Percentiles rank a stretch among this genome's conserved stretches.
Evolutionary conservation across 2,888 invertebrate species (phyloP).

Genomic region (Drosophila borealis): DNA sequence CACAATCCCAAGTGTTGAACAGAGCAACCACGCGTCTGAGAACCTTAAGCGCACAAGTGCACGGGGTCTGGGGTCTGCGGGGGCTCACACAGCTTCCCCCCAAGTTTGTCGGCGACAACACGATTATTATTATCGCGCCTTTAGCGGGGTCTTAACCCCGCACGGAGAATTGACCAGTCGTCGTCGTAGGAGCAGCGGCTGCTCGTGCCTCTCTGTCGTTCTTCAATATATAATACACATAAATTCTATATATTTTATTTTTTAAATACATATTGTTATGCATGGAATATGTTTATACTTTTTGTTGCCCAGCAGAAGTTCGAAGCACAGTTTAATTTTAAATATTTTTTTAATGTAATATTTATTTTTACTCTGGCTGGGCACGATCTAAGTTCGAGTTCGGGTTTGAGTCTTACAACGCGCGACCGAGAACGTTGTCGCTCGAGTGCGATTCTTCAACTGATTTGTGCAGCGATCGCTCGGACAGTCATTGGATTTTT

Average conservation of each 20-base stretch:
- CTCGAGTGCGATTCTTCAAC: slow-evolving; percentile 83
- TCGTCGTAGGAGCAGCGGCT: slow-evolving; percentile 46
- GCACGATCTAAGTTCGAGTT: slow-evolving; percentile 10
- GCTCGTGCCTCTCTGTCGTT: slow-evolving; percentile 41
- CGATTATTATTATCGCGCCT: slow-evolving; percentile 82
- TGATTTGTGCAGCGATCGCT: slow-evolving; percentile 83
- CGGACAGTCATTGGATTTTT: slow-evolving; percentile 85
- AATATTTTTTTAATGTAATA: slow-evolving; percentile 13
- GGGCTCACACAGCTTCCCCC: slow-evolving; percentile 2
- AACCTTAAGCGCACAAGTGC: slow-evolving; percentile 23
- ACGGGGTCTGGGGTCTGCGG: slow-evolving; percentile 4
- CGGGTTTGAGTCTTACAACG: slow-evolving; percentile 8
- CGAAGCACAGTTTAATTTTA: slow-evolving; percentile 30
- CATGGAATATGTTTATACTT: slow-evolving; percentile 6
- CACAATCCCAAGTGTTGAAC: neutral
- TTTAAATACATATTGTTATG: slow-evolving; percentile 13
- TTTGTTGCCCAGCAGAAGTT: slow-evolving; percentile 11
- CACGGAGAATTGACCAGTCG: slow-evolving; percentile 53
- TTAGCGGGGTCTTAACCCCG: slow-evolving; percentile 82
- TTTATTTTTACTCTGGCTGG: neutral
- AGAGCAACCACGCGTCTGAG: slow-evolving; percentile 14
- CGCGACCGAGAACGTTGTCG: slow-evolving; percentile 71
- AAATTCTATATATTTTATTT: slow-evolving; percentile 10
- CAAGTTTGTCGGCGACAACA: slow-evolving; percentile 26
- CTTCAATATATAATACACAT: slow-evolving; percentile 23